phyloP scores from a whole-genome alignment of 1,140 invertebrate genomes.

The Cardiocondyla obscurior region DNA sequence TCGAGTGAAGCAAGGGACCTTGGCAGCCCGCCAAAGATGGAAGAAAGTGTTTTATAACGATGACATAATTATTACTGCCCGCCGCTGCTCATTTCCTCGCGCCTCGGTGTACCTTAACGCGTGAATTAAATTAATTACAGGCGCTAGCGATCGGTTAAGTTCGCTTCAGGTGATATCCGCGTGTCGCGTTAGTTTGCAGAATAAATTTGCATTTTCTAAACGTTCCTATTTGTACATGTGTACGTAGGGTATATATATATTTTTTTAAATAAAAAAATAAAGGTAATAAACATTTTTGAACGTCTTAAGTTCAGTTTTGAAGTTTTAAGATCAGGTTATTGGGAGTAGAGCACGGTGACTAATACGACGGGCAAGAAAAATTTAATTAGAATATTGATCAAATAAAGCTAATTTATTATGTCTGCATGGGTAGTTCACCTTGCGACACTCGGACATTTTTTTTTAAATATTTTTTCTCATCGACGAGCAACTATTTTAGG shows the following conservation, averaged over 20 bases:
- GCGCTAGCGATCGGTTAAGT: not conserved
- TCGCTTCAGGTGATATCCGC: not conserved
- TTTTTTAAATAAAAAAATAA: too few species aligned
- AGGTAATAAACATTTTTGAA: too few species aligned
- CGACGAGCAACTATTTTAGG: not conserved
- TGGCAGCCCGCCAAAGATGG: constrained; percentile 79
- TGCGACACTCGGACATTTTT: not conserved
- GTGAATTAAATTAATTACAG: not conserved
- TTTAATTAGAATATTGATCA: not conserved
- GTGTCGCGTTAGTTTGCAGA: not conserved
- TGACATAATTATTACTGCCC: constrained; percentile 63
- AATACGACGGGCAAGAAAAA: not conserved
- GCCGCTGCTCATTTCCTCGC: not conserved
- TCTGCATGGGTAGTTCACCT: not conserved
- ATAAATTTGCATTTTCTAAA: not conserved
- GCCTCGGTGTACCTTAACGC: constrained; percentile 65
- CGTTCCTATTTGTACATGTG: too few species aligned
- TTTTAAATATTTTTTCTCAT: too few species aligned
- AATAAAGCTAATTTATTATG: not conserved
- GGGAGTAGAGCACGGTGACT: not conserved
- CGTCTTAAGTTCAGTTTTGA: too few species aligned
- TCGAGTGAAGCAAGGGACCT: constrained; percentile 76
- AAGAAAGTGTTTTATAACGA: constrained; percentile 77
- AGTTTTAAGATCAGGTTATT: not conserved
- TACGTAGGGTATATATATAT: not conserved